phyloP scores from a whole-genome alignment of 2,888 invertebrate species.

The Crossocerus cetratus region DNA sequence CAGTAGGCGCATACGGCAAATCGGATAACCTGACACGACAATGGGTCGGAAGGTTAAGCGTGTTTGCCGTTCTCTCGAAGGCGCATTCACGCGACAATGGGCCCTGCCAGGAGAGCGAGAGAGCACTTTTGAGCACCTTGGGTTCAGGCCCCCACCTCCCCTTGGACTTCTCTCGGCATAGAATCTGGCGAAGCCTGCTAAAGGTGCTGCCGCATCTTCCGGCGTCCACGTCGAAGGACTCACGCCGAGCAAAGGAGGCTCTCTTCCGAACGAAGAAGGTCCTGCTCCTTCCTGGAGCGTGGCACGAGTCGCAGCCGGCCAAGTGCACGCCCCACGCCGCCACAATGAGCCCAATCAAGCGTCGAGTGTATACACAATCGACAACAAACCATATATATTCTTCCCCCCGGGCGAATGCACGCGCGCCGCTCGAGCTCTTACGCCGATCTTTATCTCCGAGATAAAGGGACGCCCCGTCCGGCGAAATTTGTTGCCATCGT shows the following conservation, averaged over 20 bases:
- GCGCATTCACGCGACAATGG: conserved; percentile 73
- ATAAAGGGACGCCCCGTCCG: conserved; percentile 2
- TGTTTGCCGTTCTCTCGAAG: conserved; percentile 76
- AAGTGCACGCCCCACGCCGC: conserved; percentile 55
- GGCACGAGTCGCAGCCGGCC: conserved; percentile 47
- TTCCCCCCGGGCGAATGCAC: conserved; percentile 3
- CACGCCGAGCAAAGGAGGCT: background rate
- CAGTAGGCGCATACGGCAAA: conserved; percentile 61
- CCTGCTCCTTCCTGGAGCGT: background rate
- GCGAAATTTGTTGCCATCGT: conserved; percentile 25
- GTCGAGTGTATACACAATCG: conserved; percentile 69
- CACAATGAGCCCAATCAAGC: conserved; percentile 75
- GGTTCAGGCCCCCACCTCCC: conserved; percentile 2
- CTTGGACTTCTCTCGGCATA: conserved; percentile 1
- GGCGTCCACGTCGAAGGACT: no score
- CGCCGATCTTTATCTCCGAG: conserved; percentile 57
- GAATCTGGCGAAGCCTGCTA: conserved; percentile 4
- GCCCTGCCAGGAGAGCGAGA: conserved; percentile 39
- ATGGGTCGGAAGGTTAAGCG: conserved; percentile 75
- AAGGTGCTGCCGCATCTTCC: no score
- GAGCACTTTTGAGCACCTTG: conserved; percentile 67
- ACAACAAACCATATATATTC: conserved; percentile 68
- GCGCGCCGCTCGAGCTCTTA: conserved; percentile 5
- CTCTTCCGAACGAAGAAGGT: conserved; percentile 5
- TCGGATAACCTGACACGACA: conserved; percentile 74